These are phyloP conservation scores for Agrochola lota DNA, from an alignment of 2,888 invertebrate genomes.

Conservation along the genomic window DNA sequence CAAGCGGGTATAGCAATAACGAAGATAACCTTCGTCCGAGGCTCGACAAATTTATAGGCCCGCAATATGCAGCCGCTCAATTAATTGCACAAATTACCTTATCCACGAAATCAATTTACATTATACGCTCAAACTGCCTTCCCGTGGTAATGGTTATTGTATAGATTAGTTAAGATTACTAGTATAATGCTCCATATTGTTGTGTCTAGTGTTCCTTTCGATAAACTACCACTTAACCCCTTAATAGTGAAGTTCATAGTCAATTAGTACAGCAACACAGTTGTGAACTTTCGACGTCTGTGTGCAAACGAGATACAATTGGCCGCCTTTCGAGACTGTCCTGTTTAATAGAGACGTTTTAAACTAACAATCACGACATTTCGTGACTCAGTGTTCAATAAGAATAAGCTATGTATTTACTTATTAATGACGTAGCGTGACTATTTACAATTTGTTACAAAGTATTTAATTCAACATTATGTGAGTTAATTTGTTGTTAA, in stretches of 20 bases:
- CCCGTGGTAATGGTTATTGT: slow-evolving; percentile 59
- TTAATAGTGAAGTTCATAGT: slow-evolving; percentile 84
- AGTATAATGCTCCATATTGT: slow-evolving; percentile 69
- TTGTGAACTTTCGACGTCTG: slow-evolving; percentile 83
- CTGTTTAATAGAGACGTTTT: slow-evolving; percentile 77
- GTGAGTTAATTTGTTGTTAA: slow-evolving; percentile 47
- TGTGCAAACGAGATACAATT: slow-evolving; percentile 82
- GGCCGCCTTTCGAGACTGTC: slow-evolving; percentile 75
- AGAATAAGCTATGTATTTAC: slow-evolving; percentile 51
- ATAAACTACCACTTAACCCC: slow-evolving; percentile 84
- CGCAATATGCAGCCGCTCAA: slow-evolving; percentile 68
- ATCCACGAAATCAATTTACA: slow-evolving; percentile 64
- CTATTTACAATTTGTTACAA: slow-evolving; percentile 56
- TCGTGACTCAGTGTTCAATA: slow-evolving; percentile 69
- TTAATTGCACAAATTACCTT: slow-evolving; percentile 65
- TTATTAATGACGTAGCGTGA: slow-evolving; percentile 68
- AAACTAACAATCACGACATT: slow-evolving; percentile 74
- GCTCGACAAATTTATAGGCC: slow-evolving; percentile 78
- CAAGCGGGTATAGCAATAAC: slow-evolving; percentile 75
- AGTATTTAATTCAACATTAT: slow-evolving; percentile 59
- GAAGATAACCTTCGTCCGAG: slow-evolving; percentile 82
- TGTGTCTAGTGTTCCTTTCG: slow-evolving; percentile 73
- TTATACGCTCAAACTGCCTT: slow-evolving; percentile 54
- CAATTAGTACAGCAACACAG: slow-evolving; percentile 85
- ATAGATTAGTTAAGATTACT: slow-evolving; percentile 68